Percentiles rank a stretch among this genome's conserved stretches.
These are phyloP conservation scores for Scleropages formosus DNA, from an alignment of 2,797 vertebrate genomes.

Conservation along the genomic window DNA sequence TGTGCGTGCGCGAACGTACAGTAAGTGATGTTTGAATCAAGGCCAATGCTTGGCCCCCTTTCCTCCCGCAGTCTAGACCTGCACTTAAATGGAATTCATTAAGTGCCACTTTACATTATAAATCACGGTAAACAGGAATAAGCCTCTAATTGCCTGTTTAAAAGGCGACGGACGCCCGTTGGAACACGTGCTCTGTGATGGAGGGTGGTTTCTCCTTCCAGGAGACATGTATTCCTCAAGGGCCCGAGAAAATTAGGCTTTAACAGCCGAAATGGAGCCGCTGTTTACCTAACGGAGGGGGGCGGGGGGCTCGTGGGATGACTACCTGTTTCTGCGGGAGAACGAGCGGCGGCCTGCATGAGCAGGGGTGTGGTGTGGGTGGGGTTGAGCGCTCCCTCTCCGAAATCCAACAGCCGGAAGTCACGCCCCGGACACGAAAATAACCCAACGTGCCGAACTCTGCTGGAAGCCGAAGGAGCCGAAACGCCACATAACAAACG, in stretches of 20 bases:
- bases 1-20: neutral
- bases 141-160: constrained; percentile 7
- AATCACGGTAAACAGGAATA: constrained; percentile 12
- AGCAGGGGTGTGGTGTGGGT: too few relatives aligned
- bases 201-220: neutral
- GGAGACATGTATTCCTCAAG: neutral
- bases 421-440: constrained; percentile 1
- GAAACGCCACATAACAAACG: neutral
- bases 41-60: neutral
- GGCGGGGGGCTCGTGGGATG: too few relatives aligned
- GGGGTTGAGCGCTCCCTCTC: neutral
- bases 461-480: neutral
- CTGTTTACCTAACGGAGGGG: neutral
- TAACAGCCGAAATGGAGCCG: neutral
- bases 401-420: neutral
- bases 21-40: neutral
- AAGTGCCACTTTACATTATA: neutral
- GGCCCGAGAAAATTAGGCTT: neutral
- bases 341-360: too few relatives aligned
- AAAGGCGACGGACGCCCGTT: neutral
- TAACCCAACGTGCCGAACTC: neutral
- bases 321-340: neutral
- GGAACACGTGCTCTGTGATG: neutral
- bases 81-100: constrained; percentile 12
- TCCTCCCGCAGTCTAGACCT: neutral